Evolutionary conservation across 2,113 vertebrate genomes (phyloP).

Genomic region (Lota lota): DNA sequence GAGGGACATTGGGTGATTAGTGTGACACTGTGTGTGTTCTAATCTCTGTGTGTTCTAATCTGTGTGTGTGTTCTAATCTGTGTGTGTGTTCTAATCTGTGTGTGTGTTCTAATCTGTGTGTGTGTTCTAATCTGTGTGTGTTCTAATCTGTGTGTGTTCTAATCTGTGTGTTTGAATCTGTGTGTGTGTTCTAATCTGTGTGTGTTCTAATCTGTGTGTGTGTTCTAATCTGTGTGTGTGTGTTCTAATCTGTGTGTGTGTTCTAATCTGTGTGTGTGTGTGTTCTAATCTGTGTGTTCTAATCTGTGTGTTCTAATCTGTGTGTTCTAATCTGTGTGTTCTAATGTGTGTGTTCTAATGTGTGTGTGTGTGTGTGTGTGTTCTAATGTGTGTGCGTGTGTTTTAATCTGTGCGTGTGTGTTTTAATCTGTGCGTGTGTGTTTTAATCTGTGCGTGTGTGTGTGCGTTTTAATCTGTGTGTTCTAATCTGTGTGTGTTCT

Average conservation of each 20-base stretch:
- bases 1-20: no score
- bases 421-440: no score
- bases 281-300: background rate
- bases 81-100: no score
- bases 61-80: no score
- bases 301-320: no score
- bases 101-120: no score
- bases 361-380: no score
- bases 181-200: background rate
- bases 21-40: background rate
- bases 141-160: no score
- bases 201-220: background rate
- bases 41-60: background rate
- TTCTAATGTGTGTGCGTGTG: no score
- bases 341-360: background rate
- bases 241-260: background rate
- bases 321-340: background rate
- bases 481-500: no score
- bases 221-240: background rate
- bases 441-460: no score
- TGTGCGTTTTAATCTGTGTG: background rate
- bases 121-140: background rate
- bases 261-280: background rate
- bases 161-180: background rate
- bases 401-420: no score